These are phyloP conservation scores for Stigmatopora argus DNA, from an alignment of 2,113 vertebrate species.

Conservation along the genomic window DNA sequence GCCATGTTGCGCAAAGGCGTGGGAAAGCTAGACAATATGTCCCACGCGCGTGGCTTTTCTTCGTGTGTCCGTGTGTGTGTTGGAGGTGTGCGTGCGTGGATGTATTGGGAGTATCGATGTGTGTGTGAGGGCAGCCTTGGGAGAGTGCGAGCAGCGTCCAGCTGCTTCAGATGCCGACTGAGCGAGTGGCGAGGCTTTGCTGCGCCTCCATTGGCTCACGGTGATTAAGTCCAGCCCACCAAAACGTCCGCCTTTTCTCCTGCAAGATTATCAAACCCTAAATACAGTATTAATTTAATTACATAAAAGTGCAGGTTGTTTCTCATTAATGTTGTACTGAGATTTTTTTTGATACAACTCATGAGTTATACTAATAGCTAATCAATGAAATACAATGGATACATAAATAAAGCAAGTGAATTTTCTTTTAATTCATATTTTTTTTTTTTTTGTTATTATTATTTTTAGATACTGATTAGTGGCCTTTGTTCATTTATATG, in stretches of 20 bases:
- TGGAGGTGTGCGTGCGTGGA: background rate
- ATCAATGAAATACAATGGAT: background rate
- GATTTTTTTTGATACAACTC: background rate
- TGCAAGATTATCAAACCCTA: slow-evolving; percentile 33
- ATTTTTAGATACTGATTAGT: too few relatives aligned
- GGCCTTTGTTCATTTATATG: too few relatives aligned
- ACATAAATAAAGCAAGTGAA: too few relatives aligned
- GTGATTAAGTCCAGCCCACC: slow-evolving; percentile 49
- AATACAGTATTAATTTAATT: slow-evolving; percentile 85
- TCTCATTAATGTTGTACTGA: background rate
- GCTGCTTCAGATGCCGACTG: slow-evolving; percentile 66
- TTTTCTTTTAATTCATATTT: too few relatives aligned
- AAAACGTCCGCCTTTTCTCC: slow-evolving; percentile 63
- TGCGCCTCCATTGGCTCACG: slow-evolving; percentile 65
- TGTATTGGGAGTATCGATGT: slow-evolving; percentile 28
- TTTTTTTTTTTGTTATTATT: too few relatives aligned
- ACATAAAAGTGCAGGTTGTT: slow-evolving; percentile 50
- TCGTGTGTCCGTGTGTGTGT: background rate
- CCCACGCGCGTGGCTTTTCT: slow-evolving; percentile 50
- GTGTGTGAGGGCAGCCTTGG: slow-evolving; percentile 33
- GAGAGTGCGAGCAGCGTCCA: slow-evolving; percentile 43
- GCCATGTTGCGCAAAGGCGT: slow-evolving; percentile 36
- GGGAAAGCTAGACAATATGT: slow-evolving; percentile 36
- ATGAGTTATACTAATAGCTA: background rate
- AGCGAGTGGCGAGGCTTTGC: slow-evolving; percentile 66